Evolutionary conservation across 2,888 invertebrate genomes (phyloP), one percentile per base, ranked within the genome.

Genomic region (Choreutis nemorana): DNA sequence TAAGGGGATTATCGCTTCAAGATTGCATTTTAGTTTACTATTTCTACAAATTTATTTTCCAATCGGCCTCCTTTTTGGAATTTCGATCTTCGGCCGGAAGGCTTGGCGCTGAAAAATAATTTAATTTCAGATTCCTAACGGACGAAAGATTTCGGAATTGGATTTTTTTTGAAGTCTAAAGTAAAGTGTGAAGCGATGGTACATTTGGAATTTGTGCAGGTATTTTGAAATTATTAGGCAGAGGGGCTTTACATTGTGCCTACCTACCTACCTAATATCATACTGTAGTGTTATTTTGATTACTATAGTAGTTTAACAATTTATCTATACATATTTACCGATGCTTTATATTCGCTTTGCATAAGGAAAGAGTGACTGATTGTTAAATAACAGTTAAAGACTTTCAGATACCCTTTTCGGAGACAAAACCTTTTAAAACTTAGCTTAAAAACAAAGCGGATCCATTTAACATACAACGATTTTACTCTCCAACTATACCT

Each of bases 61-160:
- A n/a, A n/a, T n/a, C n/a, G n/a, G n/a, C n/a, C n/a, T n/a, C n/a
- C n/a, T n/a, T n/a, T n/a, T n/a, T n/a, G n/a, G n/a, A n/a, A n/a
- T n/a, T n/a, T 18, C 8, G 8, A 18, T 6, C 18, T 18, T 18
- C 26, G n/a, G 26, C 10, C 15, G 50, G 49, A 51, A n/a, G n/a
- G n/a, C n/a, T 52, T 59, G 55, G 64, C 48, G 52, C 52, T 56
- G n/a, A 60, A 59, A 55, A 52, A 42, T 68, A 57, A 46, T 73
- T 73, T 77, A 71, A 68, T 77, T 77, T 75, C 77, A 77, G 75
- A 75, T 57, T 54, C 64, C 46, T 46, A 52, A 58, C 63, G 63
- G 62, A 60, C 49, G 65, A 64, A 63, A 61, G 46, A 49, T 60
- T 68, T 71, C 57, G 70, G 66, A 57, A 62, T 70, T 70, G 52